Conservation (phyloP, 2,888 invertebrate species). For the Lasius fuliginosus region DNA sequence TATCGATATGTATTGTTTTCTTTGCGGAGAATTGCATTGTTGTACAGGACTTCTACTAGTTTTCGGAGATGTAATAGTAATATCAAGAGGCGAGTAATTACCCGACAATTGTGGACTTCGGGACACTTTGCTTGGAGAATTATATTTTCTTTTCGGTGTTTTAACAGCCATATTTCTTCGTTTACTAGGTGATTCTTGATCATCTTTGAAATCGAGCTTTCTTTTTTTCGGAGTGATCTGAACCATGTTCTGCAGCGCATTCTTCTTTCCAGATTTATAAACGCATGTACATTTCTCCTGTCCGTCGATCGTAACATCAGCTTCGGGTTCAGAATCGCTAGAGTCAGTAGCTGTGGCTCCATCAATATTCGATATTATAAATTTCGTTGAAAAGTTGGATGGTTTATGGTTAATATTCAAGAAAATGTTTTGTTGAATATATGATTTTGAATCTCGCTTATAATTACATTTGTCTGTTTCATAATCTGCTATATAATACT, state of each 20-base stretch:
- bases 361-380: slow-evolving; percentile 77
- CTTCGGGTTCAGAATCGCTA: slow-evolving; percentile 75
- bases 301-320: slow-evolving; percentile 76
- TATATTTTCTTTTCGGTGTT: slow-evolving; percentile 45
- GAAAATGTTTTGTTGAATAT: neutral
- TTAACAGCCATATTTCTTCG: slow-evolving; percentile 54
- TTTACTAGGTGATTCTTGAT: slow-evolving; percentile 64
- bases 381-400: slow-evolving; percentile 11
- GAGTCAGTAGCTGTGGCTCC: slow-evolving; percentile 76
- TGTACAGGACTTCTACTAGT: slow-evolving; percentile 46
- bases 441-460: neutral
- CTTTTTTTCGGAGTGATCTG: slow-evolving; percentile 76
- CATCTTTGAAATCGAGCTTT: slow-evolving; percentile 63
- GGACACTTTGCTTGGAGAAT: slow-evolving; percentile 54
- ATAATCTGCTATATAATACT: neutral
- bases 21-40: slow-evolving; percentile 21
- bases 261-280: slow-evolving; percentile 70
- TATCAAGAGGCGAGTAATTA: slow-evolving; percentile 82
- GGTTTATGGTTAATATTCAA: neutral
- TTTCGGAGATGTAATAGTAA: slow-evolving; percentile 81
- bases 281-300: slow-evolving; percentile 79
- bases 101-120: slow-evolving; percentile 55
- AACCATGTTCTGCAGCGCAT: slow-evolving; percentile 39
- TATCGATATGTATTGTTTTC: slow-evolving; percentile 26
- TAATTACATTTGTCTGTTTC: neutral